phyloP scores from a whole-genome alignment of 1,140 invertebrate genomes.

The Heliconius melpomene region DNA sequence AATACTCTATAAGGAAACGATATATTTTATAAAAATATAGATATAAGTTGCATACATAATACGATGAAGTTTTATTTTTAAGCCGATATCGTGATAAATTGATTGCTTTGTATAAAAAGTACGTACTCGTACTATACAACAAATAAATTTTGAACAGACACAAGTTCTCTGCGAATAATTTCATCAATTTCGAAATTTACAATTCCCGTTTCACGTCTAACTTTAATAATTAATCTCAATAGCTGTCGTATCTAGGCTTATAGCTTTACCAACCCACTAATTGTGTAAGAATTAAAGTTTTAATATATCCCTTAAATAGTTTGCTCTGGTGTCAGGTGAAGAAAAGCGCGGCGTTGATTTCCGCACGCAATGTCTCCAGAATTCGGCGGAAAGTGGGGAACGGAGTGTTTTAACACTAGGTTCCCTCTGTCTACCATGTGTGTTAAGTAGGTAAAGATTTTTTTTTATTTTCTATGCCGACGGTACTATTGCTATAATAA shows the following conservation, averaged over 20 bases:
- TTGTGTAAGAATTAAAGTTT: neutral
- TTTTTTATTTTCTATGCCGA: neutral
- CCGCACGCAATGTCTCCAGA: too few species aligned
- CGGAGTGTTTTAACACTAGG: too few species aligned
- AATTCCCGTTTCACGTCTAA: slow-evolving; percentile 15
- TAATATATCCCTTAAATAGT: neutral
- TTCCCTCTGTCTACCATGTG: too few species aligned
- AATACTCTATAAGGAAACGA: too few species aligned
- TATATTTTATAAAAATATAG: too few species aligned
- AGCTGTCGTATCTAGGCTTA: neutral
- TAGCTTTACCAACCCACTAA: neutral
- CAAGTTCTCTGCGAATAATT: slow-evolving; percentile 6
- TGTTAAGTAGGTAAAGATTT: too few species aligned
- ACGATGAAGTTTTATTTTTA: slow-evolving; percentile 1
- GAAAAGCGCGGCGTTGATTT: too few species aligned
- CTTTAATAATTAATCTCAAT: slow-evolving; percentile 7
- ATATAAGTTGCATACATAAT: neutral
- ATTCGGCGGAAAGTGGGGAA: too few species aligned
- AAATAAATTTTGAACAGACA: slow-evolving; percentile 9
- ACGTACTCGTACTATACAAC: neutral
- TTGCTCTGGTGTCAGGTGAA: too few species aligned
- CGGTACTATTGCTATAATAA: neutral
- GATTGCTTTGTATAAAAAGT: slow-evolving; percentile 12
- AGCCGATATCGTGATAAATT: slow-evolving; percentile 4
- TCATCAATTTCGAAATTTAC: slow-evolving; percentile 17